These are phyloP conservation scores for Mycteria americana DNA, from an alignment of 2,797 vertebrate species.

Conservation along the genomic window DNA sequence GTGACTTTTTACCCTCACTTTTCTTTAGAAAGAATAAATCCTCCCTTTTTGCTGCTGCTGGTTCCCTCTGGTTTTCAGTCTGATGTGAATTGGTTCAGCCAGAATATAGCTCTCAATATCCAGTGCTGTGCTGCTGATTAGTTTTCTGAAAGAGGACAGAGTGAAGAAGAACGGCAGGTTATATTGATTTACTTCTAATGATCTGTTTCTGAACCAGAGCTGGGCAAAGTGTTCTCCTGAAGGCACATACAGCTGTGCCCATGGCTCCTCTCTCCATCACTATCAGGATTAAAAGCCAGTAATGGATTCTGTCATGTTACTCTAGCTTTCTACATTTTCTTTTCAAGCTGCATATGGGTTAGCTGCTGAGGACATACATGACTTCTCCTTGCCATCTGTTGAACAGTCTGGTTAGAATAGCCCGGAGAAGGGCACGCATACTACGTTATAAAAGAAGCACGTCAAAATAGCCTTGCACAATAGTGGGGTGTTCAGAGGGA, in stretches of 20 bases:
- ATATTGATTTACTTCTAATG: conserved; percentile 63
- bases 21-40: background rate
- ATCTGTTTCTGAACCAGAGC: conserved; percentile 38
- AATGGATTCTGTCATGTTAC: conserved; percentile 33
- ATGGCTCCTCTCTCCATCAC: background rate
- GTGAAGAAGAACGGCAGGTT: conserved; percentile 22
- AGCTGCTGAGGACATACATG: background rate
- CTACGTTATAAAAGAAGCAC: background rate
- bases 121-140: conserved; percentile 25
- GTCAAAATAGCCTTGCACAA: background rate
- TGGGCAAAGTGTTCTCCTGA: background rate
- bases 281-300: conserved; percentile 27
- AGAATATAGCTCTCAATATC: conserved; percentile 28
- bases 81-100: background rate
- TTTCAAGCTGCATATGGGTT: background rate
- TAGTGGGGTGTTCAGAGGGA: background rate
- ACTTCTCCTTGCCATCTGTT: conserved; percentile 28
- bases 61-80: background rate
- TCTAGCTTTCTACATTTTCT: background rate
- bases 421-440: background rate
- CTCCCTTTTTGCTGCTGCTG: background rate
- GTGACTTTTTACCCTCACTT: background rate
- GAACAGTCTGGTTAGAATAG: conserved; percentile 7
- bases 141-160: conserved; percentile 38
- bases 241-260: conserved; percentile 9